Percentiles rank a stretch among this genome's conserved stretches.
These are phyloP conservation scores for Bellardia bayeri DNA, from an alignment of 2,888 invertebrate species.

Conservation along the genomic window DNA sequence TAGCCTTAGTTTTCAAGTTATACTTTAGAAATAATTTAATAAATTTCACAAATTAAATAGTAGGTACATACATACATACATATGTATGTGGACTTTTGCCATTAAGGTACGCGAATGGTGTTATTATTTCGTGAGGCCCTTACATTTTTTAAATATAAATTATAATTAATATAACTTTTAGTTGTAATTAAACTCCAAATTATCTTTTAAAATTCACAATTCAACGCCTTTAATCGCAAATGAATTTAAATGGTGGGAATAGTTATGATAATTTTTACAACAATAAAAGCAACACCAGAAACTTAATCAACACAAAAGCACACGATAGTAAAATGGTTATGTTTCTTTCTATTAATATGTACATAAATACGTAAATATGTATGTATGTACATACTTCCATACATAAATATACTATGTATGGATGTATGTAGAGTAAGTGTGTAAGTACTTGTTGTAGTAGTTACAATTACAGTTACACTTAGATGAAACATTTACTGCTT, in stretches of 20 bases:
- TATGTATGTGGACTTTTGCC: too few species aligned
- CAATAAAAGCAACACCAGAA: slow-evolving; percentile 55
- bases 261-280: slow-evolving; percentile 61
- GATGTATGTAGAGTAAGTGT: not conserved
- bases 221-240: slow-evolving; percentile 46
- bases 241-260: slow-evolving; percentile 58
- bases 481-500: slow-evolving; percentile 64
- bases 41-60: too few species aligned
- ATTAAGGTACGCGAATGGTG: not conserved
- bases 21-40: too few species aligned
- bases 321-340: slow-evolving; percentile 46
- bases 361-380: not conserved
- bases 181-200: slow-evolving; percentile 58
- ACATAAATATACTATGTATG: too few species aligned
- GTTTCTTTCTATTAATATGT: too few species aligned
- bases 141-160: not conserved
- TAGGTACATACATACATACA: too few species aligned
- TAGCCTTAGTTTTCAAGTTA: too few species aligned
- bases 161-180: slow-evolving; percentile 47
- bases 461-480: slow-evolving; percentile 62
- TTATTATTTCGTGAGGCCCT: not conserved
- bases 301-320: slow-evolving; percentile 42
- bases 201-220: slow-evolving; percentile 54
- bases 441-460: slow-evolving; percentile 39
- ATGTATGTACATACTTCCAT: slow-evolving; percentile 7